Base-by-base conservation (phyloP, 2,888 invertebrate genomes). In the Drosophila dives region DNA sequence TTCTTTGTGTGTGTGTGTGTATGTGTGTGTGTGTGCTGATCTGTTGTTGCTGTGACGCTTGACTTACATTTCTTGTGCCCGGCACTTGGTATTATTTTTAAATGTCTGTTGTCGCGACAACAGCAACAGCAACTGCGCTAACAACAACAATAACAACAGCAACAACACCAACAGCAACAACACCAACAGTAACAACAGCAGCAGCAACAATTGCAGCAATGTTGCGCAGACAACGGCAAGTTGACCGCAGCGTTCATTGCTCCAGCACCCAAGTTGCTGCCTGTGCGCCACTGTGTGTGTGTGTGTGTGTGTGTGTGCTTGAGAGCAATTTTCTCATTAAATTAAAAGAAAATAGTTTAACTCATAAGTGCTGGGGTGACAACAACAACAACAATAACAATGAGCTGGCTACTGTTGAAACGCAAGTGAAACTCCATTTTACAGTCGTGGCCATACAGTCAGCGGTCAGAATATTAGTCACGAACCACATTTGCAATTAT, bases 231-330 rank as follows among this genome's bases (percentile, higher is more conserved):
- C 83, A 79, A 68, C 60, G 58, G 59, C 80, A 89, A 85, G 82
- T 87, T 85, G 89, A 89, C 85, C 85, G 85, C 89, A 84, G 77
- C 88, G 85, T 85, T 85, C 85, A 84, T 85, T 85, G 89, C 87
- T 81, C 89, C 83, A 78, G 72, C 51, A 53, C 45, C 53, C 26
- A 49, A 60, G 77, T 59, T 49, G 42, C 56, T 50, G 55, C 48
- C 32, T 61, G 36, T 49, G 50, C 15, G 42, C 7, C 26, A 36
- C 15, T n/a, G 40, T 45, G 26, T 33, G n/a, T 38, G 56, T 61
- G 70, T 34, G 26, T 7, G 17, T 17, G 17, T 34, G 12, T 33
- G 17, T n/a, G 15, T 56, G 23, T 49, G 55, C 33, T 40, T 69
- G 75, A 58, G 74, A 82, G 82, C 73, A 84, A 87, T 89, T 84